phyloP scores from a whole-genome alignment of 2,888 invertebrate species.

The Phoronis australis region DNA sequence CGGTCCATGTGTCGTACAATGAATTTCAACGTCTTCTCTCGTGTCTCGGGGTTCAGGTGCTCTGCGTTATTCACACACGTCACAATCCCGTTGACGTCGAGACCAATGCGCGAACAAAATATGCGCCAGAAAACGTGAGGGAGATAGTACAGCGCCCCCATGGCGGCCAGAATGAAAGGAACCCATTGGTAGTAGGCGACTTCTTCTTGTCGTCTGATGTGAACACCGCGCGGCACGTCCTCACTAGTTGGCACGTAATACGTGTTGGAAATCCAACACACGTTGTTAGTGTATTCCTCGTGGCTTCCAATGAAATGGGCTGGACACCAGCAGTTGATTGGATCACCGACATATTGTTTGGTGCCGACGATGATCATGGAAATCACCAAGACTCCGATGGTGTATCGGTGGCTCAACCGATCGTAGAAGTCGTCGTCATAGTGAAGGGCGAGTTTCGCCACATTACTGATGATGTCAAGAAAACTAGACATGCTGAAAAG shows the following conservation, averaged over 20 bases:
- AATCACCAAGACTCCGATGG: slow-evolving; percentile 71
- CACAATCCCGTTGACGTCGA: slow-evolving; percentile 53
- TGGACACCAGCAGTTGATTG: slow-evolving; percentile 77
- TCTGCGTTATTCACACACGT: slow-evolving; percentile 47
- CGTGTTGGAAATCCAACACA: slow-evolving; percentile 57
- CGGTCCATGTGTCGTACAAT: slow-evolving; percentile 56
- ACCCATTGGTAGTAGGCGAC: slow-evolving; percentile 53
- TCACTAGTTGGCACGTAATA: slow-evolving; percentile 57
- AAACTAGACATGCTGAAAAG: too few species aligned
- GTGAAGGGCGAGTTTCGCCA: too few species aligned
- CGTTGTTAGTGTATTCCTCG: slow-evolving; percentile 57
- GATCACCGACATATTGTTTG: slow-evolving; percentile 93
- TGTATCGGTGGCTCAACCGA: slow-evolving; percentile 54
- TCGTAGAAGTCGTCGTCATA: slow-evolving; percentile 53
- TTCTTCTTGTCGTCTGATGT: slow-evolving; percentile 18
- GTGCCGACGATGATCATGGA: slow-evolving; percentile 90
- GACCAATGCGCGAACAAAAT: slow-evolving; percentile 55
- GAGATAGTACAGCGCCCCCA: slow-evolving; percentile 55
- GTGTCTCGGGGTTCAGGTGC: slow-evolving; percentile 54
- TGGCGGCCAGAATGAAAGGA: slow-evolving; percentile 51
- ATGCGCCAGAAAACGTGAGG: slow-evolving; percentile 56
- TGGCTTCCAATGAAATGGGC: slow-evolving; percentile 56
- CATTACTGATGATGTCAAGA: too few species aligned
- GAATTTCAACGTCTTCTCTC: slow-evolving; percentile 54
- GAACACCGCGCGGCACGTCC: too few species aligned